Conservation (phyloP, 2,888 invertebrate species). For the Xestia ashworthii region DNA sequence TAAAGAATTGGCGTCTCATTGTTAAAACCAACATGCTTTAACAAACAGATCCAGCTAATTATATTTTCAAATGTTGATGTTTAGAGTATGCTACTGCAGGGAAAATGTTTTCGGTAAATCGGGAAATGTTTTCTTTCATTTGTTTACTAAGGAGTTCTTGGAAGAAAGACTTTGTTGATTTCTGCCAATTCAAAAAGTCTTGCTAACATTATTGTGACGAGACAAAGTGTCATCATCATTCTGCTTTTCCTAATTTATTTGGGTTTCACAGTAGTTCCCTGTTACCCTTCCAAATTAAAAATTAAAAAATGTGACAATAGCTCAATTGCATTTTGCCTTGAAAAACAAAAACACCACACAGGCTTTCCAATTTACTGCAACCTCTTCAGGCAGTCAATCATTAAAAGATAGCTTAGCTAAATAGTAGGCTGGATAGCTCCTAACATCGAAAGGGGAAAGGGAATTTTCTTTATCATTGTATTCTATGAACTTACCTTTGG, state of each 20-base stretch:
- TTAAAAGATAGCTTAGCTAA: background rate
- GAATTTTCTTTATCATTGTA: background rate
- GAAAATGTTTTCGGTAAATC: no score
- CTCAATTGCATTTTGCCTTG: background rate
- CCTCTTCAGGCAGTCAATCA: background rate
- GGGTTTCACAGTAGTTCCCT: background rate
- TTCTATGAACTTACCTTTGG: background rate
- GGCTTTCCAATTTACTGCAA: background rate
- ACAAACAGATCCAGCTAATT: background rate
- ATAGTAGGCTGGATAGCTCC: background rate
- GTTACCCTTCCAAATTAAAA: background rate
- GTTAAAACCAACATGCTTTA: constrained; percentile 1
- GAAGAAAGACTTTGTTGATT: background rate
- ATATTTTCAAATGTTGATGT: constrained; percentile 4
- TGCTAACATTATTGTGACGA: background rate
- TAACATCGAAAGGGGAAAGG: background rate
- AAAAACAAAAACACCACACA: background rate
- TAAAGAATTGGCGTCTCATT: constrained; percentile 7
- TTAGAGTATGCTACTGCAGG: background rate
- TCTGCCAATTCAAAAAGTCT: background rate
- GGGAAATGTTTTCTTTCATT: no score
- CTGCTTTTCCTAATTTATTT: background rate
- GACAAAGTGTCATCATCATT: background rate
- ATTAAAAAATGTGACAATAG: background rate
- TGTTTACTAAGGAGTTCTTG: no score